Evolutionary conservation across 2,888 invertebrate species (phyloP).

Genomic region (Ceriagrion tenellum): DNA sequence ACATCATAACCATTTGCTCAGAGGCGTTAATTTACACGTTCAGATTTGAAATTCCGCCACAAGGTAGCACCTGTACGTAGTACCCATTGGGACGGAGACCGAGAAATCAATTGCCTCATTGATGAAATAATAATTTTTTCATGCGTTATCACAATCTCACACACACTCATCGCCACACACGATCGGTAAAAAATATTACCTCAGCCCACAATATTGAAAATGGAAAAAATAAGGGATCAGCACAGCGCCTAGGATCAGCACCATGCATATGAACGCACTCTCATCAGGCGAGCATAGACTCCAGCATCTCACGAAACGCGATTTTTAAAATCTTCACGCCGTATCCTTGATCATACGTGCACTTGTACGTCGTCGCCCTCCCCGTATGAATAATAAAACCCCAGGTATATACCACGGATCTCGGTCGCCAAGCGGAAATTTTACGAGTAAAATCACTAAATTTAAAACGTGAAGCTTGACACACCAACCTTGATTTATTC

Average conservation of each 20-base stretch:
- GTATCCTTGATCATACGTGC: background rate
- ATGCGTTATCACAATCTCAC: background rate
- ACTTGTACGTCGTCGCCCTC: background rate
- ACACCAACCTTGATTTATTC: slow-evolving; percentile 39
- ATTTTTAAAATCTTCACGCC: background rate
- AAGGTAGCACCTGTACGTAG: slow-evolving; percentile 47
- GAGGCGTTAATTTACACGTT: slow-evolving; percentile 45
- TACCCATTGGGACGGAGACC: background rate
- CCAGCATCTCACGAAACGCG: background rate
- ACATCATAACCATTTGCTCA: background rate
- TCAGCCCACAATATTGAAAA: background rate
- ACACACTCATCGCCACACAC: background rate
- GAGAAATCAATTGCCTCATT: background rate
- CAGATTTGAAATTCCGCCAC: slow-evolving; percentile 30
- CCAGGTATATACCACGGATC: background rate
- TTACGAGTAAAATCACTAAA: background rate
- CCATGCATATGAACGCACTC: background rate
- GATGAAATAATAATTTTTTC: background rate
- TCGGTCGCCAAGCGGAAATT: background rate
- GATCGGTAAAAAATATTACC: background rate
- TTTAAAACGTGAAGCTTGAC: background rate
- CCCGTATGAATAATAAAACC: background rate
- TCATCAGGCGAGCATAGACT: background rate
- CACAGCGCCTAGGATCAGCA: background rate
- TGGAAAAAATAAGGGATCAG: background rate